phyloP scores from a whole-genome alignment of 2,888 invertebrate species.

The Onchidella celtica region DNA sequence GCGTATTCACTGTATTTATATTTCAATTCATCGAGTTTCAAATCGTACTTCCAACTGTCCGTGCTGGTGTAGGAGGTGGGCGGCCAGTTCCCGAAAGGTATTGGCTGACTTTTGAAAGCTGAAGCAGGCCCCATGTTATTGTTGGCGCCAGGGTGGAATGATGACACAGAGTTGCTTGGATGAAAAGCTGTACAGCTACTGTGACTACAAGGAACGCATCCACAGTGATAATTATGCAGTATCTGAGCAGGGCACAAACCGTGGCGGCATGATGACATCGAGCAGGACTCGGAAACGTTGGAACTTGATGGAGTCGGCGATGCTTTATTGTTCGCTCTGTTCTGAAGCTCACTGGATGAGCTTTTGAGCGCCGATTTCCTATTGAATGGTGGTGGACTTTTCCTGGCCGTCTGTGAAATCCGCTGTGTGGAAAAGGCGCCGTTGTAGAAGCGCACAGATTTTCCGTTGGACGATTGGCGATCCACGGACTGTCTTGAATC shows the following conservation, averaged over 20 bases:
- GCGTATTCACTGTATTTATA: constrained; percentile 29
- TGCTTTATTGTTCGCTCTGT: neutral
- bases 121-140: no score
- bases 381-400: neutral
- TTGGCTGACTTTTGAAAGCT: neutral
- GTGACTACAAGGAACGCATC: no score
- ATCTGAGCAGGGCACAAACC: no score
- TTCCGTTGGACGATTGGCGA: neutral
- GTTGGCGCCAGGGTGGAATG: neutral
- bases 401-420: neutral
- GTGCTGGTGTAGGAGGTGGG: no score
- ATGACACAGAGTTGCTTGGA: neutral
- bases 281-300: no score
- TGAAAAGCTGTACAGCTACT: neutral
- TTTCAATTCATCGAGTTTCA: neutral
- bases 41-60: neutral
- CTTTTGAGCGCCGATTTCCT: neutral
- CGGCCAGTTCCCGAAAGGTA: neutral
- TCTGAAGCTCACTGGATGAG: neutral
- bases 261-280: no score
- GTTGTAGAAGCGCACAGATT: neutral
- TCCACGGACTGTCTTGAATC: neutral
- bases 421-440: no score
- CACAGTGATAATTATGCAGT: no score
- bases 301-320: no score